Evolutionary conservation across 2,888 invertebrate genomes (phyloP).

Genomic region (Aradus depressus): DNA sequence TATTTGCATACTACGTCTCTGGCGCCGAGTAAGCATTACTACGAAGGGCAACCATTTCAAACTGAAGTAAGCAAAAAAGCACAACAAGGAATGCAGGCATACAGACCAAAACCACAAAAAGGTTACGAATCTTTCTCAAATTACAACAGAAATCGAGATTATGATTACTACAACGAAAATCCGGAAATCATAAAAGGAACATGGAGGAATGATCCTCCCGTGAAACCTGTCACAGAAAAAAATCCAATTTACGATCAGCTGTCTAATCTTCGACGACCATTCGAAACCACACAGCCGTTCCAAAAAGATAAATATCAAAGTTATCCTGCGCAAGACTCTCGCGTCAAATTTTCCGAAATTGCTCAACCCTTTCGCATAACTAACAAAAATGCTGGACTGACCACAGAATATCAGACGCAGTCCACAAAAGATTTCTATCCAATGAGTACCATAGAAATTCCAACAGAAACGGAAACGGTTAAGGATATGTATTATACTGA

Average conservation of each 20-base stretch:
- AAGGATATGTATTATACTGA: constrained; percentile 10
- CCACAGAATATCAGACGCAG: constrained; percentile 21
- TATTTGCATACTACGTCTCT: constrained; percentile 22
- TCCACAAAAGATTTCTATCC: constrained; percentile 25
- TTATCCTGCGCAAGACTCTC: constrained; percentile 3
- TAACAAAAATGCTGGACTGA: constrained; percentile 16
- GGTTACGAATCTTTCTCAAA: constrained; percentile 17
- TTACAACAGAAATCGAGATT: constrained; percentile 15
- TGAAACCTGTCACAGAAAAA: constrained; percentile 22
- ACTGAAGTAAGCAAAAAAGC: constrained; percentile 16
- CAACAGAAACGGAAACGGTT: constrained; percentile 20
- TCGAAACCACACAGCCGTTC: constrained; percentile 25
- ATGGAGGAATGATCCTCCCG: constrained; percentile 20
- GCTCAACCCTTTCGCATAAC: constrained; percentile 23
- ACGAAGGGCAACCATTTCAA: constrained; percentile 22
- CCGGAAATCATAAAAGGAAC: constrained; percentile 25
- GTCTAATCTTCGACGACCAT: constrained; percentile 30
- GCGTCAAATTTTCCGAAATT: constrained; percentile 22
- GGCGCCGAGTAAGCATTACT: constrained; percentile 25
- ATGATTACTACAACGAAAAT: constrained; percentile 23
- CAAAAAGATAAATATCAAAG: constrained; percentile 15
- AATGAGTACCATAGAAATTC: constrained; percentile 27
- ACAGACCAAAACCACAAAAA: constrained; percentile 13
- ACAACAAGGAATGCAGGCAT: constrained; percentile 20
- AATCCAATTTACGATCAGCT: constrained; percentile 28